A percentile compares a stretch with the other conserved stretches of the same genome.
These are phyloP conservation scores for Cerastis leucographa DNA, from an alignment of 2,888 invertebrate species.

Conservation along the genomic window DNA sequence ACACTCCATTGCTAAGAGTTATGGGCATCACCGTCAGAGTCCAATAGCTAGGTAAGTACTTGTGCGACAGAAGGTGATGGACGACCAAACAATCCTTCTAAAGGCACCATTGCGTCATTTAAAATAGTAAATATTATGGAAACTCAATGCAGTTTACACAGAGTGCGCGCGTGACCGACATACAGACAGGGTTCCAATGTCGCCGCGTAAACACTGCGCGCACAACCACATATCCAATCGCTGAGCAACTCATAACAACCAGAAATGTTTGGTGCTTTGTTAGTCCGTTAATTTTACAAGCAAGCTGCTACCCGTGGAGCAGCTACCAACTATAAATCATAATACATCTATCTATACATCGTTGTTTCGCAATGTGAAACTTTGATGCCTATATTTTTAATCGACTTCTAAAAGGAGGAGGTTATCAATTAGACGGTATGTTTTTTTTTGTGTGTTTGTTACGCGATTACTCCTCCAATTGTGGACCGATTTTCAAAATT, in stretches of 20 bases:
- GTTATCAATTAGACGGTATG: too few relatives aligned
- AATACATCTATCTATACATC: background rate
- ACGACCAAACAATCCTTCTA: background rate
- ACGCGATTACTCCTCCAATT: too few relatives aligned
- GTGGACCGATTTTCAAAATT: too few relatives aligned
- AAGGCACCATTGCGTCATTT: slow-evolving; percentile 2
- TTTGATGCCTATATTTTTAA: too few relatives aligned
- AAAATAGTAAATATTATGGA: slow-evolving; percentile 44
- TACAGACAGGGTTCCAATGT: slow-evolving; percentile 27
- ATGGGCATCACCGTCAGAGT: background rate
- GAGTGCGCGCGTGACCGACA: slow-evolving; percentile 31
- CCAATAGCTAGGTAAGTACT: background rate
- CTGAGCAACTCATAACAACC: slow-evolving; percentile 3
- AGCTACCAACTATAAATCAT: background rate
- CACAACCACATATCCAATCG: background rate
- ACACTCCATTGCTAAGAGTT: background rate
- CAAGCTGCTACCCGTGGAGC: background rate
- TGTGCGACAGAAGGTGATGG: background rate
- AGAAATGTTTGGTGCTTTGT: slow-evolving; percentile 34
- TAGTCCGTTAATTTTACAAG: slow-evolving; percentile 30
- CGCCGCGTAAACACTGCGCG: slow-evolving; percentile 21
- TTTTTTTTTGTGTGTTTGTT: too few relatives aligned
- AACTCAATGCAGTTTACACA: slow-evolving; percentile 43
- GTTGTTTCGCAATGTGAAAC: background rate
- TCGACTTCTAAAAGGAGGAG: too few relatives aligned